Conservation (phyloP, 2,888 invertebrate species). For the Neocrepidodera transversa region DNA sequence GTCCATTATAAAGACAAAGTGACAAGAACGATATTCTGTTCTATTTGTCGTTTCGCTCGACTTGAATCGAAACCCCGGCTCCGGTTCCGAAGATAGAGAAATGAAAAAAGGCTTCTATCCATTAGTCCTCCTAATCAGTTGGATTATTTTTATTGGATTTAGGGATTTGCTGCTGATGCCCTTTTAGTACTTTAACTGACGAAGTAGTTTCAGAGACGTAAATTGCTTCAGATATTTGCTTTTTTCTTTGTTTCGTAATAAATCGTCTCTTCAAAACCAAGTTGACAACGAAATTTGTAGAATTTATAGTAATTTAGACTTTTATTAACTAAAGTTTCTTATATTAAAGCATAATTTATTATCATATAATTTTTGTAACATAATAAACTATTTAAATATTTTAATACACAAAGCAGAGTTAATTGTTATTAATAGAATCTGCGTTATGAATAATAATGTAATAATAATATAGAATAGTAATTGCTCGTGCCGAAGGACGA, state of each 20-base stretch:
- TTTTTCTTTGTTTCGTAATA: neutral
- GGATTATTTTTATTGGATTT: conserved; percentile 34
- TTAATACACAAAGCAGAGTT: too few species aligned
- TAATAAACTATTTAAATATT: too few species aligned
- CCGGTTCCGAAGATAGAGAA: conserved; percentile 13
- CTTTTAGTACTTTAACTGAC: conserved; percentile 5
- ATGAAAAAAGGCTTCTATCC: conserved; percentile 31
- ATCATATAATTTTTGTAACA: too few species aligned
- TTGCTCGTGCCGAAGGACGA: too few species aligned
- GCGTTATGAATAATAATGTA: too few species aligned
- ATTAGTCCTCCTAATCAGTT: conserved; percentile 30
- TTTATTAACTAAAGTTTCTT: too few species aligned
- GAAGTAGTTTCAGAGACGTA: neutral
- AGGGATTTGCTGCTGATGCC: conserved; percentile 20
- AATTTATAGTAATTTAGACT: too few species aligned
- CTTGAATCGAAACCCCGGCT: conserved; percentile 4
- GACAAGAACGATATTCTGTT: conserved; percentile 22
- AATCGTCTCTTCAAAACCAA: too few species aligned
- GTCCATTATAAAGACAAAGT: conserved; percentile 23
- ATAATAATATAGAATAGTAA: too few species aligned
- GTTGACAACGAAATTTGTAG: too few species aligned
- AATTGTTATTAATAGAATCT: too few species aligned
- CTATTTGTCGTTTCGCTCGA: conserved; percentile 1
- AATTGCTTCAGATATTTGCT: neutral
- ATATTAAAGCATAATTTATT: too few species aligned